phyloP scores from a whole-genome alignment of 2,113 vertebrate genomes.

The Platysteira castanea region DNA sequence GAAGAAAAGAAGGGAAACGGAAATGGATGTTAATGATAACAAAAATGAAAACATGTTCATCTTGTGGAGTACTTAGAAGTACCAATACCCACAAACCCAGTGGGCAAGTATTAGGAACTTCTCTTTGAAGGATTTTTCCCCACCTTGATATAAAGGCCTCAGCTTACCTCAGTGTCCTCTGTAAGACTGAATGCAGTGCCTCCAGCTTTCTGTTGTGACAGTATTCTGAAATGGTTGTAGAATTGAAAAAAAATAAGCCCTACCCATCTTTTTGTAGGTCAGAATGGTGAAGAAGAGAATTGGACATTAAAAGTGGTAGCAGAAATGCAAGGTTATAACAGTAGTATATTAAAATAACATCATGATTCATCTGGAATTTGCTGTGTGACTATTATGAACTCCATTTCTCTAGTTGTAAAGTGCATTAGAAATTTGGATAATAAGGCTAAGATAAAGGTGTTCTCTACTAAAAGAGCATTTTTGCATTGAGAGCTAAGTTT shows the following conservation, averaged over 20 bases:
- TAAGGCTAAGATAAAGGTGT: neutral
- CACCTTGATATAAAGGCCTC: neutral
- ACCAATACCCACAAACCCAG: neutral
- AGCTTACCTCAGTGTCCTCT: rapidly evolving
- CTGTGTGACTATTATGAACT: rapidly evolving
- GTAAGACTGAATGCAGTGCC: neutral
- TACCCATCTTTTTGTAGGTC: neutral
- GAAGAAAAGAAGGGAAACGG: neutral
- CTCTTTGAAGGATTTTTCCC: neutral
- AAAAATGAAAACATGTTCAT: neutral
- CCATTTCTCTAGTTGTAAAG: neutral
- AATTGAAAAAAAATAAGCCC: neutral
- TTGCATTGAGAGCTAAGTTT: neutral
- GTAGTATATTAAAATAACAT: neutral
- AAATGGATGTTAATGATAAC: neutral
- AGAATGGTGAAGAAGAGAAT: neutral
- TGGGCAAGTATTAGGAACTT: neutral
- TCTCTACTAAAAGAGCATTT: neutral
- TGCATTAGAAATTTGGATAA: neutral
- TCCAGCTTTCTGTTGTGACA: neutral
- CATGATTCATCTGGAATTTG: neutral
- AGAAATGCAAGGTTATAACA: neutral
- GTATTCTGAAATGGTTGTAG: neutral
- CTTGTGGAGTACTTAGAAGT: neutral
- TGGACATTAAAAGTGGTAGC: neutral